phyloP scores from a whole-genome alignment of 1,140 invertebrate species.

The Vanessa atalanta region DNA sequence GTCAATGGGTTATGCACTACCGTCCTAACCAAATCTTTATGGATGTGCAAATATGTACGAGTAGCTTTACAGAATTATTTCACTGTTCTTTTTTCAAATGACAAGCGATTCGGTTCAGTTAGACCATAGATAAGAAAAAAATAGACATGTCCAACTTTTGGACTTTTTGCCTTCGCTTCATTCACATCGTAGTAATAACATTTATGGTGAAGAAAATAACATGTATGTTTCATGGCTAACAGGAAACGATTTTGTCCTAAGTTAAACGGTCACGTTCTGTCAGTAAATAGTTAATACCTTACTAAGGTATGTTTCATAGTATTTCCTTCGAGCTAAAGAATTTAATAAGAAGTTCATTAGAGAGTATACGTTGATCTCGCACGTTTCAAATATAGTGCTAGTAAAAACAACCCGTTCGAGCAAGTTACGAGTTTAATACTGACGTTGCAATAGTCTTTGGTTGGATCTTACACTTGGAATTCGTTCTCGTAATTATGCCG shows the following conservation, averaged over 20 bases:
- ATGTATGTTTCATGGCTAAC: not conserved
- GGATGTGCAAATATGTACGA: slow-evolving; percentile 1
- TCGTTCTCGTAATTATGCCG: not conserved
- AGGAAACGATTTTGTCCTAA: slow-evolving; percentile 14
- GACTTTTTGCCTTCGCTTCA: not conserved
- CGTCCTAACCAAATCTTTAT: slow-evolving; percentile 15
- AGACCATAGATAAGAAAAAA: not conserved
- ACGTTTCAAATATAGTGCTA: slow-evolving; percentile 27
- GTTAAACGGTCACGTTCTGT: slow-evolving; percentile 7
- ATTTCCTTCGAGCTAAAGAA: slow-evolving; percentile 21
- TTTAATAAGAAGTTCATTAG: slow-evolving; percentile 26
- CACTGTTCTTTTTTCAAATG: not conserved
- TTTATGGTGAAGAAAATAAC: slow-evolving; percentile 10
- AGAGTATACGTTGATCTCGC: slow-evolving; percentile 18
- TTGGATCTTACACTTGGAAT: not conserved
- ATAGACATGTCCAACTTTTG: not conserved
- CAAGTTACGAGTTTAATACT: slow-evolving; percentile 24
- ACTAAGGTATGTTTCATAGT: slow-evolving; percentile 17
- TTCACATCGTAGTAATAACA: not conserved
- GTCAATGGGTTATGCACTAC: slow-evolving; percentile 42
- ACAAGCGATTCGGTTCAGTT: not conserved
- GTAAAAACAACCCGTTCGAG: slow-evolving; percentile 23
- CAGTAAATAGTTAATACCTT: slow-evolving; percentile 19
- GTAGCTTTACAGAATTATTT: slow-evolving; percentile 4
- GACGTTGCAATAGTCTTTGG: not conserved